Evolutionary conservation across 2,888 invertebrate genomes (phyloP).

Genomic region (Aleiodes testaceus): DNA sequence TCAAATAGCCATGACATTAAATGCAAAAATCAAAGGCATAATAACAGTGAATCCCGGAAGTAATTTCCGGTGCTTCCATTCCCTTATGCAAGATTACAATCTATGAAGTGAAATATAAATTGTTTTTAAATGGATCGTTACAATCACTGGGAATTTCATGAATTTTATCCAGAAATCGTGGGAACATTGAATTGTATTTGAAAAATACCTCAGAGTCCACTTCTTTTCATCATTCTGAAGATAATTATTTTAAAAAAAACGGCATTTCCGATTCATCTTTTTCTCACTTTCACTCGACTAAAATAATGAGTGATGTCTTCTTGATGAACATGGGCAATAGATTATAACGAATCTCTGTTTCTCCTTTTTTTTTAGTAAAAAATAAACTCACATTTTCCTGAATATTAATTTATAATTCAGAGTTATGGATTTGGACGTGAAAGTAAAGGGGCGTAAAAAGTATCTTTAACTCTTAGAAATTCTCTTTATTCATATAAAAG

Average conservation of each 20-base stretch:
- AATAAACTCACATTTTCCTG: no score
- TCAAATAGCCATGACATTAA: no score
- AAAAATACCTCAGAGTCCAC: no score
- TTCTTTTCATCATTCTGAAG: slow-evolving; percentile 24
- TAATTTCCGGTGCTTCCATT: background rate
- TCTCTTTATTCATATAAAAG: background rate
- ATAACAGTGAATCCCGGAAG: slow-evolving; percentile 6
- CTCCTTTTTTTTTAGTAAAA: no score
- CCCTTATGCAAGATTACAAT: background rate
- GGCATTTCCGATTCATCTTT: background rate
- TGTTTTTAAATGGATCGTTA: background rate
- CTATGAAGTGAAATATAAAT: slow-evolving; percentile 17
- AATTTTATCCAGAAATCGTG: slow-evolving; percentile 4
- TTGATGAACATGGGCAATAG: background rate
- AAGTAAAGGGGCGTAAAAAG: no score
- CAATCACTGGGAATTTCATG: no score
- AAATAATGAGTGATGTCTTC: slow-evolving; percentile 2
- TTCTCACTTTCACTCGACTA: no score
- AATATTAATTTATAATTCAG: no score
- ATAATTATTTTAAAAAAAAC: slow-evolving; percentile 1
- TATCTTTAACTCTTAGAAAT: no score
- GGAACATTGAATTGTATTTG: background rate
- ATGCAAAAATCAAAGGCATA: no score
- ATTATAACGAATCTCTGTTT: background rate
- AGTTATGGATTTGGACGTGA: no score